A percentile compares a stretch with the other conserved stretches of the same genome.
These are phyloP conservation scores for Semaprochilodus insignis DNA, from an alignment of 2,797 vertebrate genomes.

Conservation along the genomic window DNA sequence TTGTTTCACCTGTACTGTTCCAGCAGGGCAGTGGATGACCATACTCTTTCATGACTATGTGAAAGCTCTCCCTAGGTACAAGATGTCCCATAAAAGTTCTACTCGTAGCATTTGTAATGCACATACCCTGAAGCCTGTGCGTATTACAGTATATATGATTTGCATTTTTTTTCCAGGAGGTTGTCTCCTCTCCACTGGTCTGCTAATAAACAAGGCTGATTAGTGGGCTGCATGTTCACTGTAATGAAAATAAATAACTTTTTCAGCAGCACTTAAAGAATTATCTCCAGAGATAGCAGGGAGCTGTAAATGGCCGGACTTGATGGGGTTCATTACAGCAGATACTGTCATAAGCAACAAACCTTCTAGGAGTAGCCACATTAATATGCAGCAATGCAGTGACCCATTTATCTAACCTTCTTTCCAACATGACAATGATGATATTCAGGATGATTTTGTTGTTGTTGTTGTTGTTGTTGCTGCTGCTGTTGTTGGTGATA, in stretches of 20 bases:
- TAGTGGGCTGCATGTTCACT: not conserved
- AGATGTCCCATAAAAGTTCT: not conserved
- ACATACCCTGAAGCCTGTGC: not conserved
- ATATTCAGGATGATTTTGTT: not conserved
- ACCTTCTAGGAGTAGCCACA: slow-evolving; percentile 7
- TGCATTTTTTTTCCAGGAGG: not conserved
- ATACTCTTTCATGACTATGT: not conserved
- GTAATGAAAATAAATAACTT: slow-evolving; percentile 28
- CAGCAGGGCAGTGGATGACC: not conserved
- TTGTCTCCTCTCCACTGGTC: not conserved
- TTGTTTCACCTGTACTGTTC: not conserved
- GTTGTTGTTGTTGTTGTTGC: not conserved
- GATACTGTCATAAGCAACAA: slow-evolving; percentile 20
- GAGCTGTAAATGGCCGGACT: slow-evolving; percentile 25
- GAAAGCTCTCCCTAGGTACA: not conserved
- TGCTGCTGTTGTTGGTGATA: not conserved
- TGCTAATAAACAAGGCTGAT: not conserved
- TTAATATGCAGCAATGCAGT: slow-evolving; percentile 38
- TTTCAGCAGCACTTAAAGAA: slow-evolving; percentile 10
- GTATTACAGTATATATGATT: not conserved
- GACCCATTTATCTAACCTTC: not conserved
- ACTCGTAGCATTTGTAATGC: not conserved
- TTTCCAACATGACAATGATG: not conserved
- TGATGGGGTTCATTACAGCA: slow-evolving; percentile 39
- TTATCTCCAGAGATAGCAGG: slow-evolving; percentile 2